Conservation (phyloP, 1,140 invertebrate genomes). For the Drosophila miranda region DNA sequence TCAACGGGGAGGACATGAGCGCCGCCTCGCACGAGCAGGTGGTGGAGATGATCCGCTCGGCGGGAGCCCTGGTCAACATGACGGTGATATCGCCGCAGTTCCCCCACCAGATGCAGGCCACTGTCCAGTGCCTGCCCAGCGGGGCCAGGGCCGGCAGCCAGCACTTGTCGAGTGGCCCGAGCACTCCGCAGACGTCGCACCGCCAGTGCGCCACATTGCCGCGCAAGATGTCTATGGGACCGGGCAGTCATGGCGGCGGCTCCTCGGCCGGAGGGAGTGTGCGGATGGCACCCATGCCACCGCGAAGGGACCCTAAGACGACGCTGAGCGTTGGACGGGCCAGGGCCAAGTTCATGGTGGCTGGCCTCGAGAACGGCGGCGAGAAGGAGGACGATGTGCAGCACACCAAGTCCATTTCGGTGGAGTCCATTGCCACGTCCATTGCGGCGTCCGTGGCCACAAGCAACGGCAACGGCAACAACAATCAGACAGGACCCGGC, state of each 20-base stretch:
- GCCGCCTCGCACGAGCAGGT: conserved; percentile 98
- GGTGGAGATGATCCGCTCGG: conserved; percentile 96
- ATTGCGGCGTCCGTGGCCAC: conserved; percentile 54
- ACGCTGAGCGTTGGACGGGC: conserved; percentile 95
- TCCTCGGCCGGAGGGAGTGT: conserved; percentile 83
- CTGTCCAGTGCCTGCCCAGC: conserved; percentile 68
- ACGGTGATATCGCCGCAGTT: conserved; percentile 90
- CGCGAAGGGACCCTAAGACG: conserved; percentile 95
- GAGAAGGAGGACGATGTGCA: conserved; percentile 83
- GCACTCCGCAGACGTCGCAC: conserved; percentile 77
- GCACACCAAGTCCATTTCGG: conserved; percentile 88
- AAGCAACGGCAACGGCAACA: conserved; percentile 54
- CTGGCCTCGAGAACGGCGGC: conserved; percentile 87
- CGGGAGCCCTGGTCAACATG: conserved; percentile 96
- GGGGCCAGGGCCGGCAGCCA: conserved; percentile 55
- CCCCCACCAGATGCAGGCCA: conserved; percentile 76
- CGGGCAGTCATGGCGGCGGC: conserved; percentile 53
- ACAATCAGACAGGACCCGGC: conserved; percentile 70
- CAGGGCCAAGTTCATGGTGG: conserved; percentile 94
- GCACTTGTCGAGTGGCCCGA: conserved; percentile 74
- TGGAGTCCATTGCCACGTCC: conserved; percentile 87
- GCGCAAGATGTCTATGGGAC: conserved; percentile 85
- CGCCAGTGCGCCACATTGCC: conserved; percentile 90
- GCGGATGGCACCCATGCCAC: conserved; percentile 90
- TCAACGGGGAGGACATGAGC: conserved; percentile 98